phyloP scores from a whole-genome alignment of 2,113 vertebrate genomes.

The Pluvialis apricaria region DNA sequence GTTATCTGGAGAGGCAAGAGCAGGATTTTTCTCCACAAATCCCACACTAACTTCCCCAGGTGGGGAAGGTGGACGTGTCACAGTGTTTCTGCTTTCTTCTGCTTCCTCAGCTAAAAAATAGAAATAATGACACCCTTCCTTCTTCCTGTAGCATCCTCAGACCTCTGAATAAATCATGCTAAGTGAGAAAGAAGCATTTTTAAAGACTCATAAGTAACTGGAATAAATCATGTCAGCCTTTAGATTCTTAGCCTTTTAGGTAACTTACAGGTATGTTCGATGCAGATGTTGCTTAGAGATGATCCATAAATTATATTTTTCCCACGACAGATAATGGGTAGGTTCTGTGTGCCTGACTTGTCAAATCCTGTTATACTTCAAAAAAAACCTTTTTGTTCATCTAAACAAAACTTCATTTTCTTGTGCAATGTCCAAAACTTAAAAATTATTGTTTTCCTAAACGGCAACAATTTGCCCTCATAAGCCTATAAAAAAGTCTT shows the following conservation, averaged over 20 bases:
- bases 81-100: neutral
- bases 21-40: neutral
- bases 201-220: neutral
- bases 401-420: neutral
- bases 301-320: constrained; percentile 19
- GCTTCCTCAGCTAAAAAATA: neutral
- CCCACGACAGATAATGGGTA: neutral
- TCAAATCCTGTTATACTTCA: neutral
- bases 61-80: neutral
- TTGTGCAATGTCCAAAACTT: neutral
- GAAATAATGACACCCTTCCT: neutral
- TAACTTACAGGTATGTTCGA: neutral
- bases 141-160: neutral
- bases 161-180: neutral
- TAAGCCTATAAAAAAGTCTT: constrained; percentile 21
- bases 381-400: neutral
- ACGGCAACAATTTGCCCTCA: neutral
- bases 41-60: neutral
- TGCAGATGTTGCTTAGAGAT: neutral
- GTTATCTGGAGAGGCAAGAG: neutral
- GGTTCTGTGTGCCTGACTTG: neutral
- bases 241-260: neutral
- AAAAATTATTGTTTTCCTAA: constrained; percentile 26
- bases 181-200: neutral
- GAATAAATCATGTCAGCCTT: neutral